Percentiles rank a stretch among this genome's conserved stretches.
phyloP scores from a whole-genome alignment of 2,888 invertebrate species.

The Trypoxylon attenuatum region DNA sequence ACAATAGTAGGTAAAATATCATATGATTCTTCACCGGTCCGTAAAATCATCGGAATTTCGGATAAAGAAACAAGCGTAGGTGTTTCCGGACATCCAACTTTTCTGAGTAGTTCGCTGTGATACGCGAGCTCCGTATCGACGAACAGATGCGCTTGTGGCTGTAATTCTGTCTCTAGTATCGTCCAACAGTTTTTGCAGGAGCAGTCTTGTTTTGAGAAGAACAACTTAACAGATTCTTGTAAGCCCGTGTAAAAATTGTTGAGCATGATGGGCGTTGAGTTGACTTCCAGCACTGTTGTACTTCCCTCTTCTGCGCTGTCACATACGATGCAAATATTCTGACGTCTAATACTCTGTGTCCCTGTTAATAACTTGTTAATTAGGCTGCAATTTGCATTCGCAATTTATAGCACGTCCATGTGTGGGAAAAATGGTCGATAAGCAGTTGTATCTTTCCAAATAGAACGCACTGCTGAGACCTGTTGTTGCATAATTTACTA shows the following conservation, averaged over 20 bases:
- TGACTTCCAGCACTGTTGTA: background rate
- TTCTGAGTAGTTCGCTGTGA: background rate
- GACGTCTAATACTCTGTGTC: background rate
- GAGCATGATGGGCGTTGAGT: background rate
- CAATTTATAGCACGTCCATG: background rate
- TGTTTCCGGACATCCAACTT: background rate
- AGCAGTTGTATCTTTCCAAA: background rate
- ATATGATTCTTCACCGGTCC: too few species aligned
- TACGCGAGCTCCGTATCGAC: background rate
- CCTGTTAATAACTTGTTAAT: background rate
- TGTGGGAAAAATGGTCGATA: background rate
- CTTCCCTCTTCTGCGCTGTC: background rate
- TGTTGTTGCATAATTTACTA: background rate
- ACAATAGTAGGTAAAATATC: too few species aligned
- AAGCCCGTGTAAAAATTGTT: background rate
- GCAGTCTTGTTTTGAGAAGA: background rate
- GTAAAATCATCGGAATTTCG: too few species aligned
- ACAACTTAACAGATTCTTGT: background rate
- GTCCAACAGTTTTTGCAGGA: background rate
- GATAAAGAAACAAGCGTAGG: background rate
- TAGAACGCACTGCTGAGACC: background rate
- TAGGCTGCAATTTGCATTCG: background rate
- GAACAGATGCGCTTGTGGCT: background rate
- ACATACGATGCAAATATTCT: background rate
- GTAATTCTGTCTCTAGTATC: background rate